Evolutionary conservation across 2,888 invertebrate species (phyloP), one percentile per base, ranked within the genome.

Genomic region (Eupeodes latifasciatus): DNA sequence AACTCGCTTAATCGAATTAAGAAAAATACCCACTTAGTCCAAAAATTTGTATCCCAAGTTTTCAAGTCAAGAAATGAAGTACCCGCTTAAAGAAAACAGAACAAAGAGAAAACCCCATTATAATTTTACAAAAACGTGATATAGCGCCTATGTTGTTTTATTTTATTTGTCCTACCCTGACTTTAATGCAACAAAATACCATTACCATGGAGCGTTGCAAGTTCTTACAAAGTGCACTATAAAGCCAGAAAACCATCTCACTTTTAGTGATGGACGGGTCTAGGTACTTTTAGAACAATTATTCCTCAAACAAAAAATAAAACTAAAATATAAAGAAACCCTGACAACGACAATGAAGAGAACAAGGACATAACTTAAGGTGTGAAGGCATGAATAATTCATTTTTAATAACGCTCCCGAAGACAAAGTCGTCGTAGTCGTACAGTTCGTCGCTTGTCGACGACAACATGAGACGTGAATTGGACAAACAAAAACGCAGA

Each of bases 351-450:
- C 83, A 90, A 90, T 91, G 89, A 89, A 90, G 90, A 89, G 90
- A 89, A 85, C 83, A 84, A 89, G 90, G 90, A 91, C 91, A 91
- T 91, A 92, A 91, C 91, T 92, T 91, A 91, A 91, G 91, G 92
- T 91, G 91, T 90, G 90, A 90, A 90, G 89, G 80, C 88, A 86
- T 89, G 90, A 91, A 88, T 91, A 82, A 83, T 85, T 82, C 84
- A 89, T 85, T 87, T 87, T 87, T 87, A 87, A 87, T 87, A 87
- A 87, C 80, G 84, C 84, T 80, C 75, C 76, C 80, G 74, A 61
- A 87, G 87, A 87, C 84, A 83, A 79, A 59, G 76, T 69, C 74
- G 27, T 27, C 27, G 27, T 27, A 1, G 27, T 27, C 27, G 27
- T 27, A 27, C 2, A 27, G 27, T 27, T 27, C 27, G 27, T 27